Percentiles rank a stretch among this genome's conserved stretches.
Conservation (phyloP, 2,797 vertebrate species). For the Bothrops alternatus region DNA sequence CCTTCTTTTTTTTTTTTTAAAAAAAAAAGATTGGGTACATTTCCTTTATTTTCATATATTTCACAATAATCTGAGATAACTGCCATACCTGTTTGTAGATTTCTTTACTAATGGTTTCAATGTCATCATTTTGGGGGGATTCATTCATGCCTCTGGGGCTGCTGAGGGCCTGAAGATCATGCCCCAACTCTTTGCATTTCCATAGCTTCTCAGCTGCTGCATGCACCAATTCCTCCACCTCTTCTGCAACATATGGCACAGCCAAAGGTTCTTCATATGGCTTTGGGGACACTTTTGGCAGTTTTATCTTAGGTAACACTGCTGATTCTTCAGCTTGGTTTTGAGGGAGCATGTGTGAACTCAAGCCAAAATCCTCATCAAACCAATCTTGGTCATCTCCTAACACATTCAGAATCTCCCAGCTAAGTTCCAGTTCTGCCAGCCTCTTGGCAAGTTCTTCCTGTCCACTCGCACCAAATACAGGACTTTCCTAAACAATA, state of each 20-base stretch:
- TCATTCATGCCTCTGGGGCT: slow-evolving; percentile 71
- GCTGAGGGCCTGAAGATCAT: slow-evolving; percentile 68
- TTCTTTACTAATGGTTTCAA: slow-evolving; percentile 78
- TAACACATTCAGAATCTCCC: slow-evolving; percentile 83
- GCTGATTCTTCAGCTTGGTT: slow-evolving; percentile 76
- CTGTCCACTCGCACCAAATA: slow-evolving; percentile 87
- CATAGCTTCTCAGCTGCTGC: slow-evolving; percentile 86
- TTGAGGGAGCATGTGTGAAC: slow-evolving; percentile 83
- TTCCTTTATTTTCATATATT: neutral
- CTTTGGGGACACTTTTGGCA: slow-evolving; percentile 74
- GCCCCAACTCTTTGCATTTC: slow-evolving; percentile 80
- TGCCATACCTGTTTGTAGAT: slow-evolving; percentile 86
- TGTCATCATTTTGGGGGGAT: slow-evolving; percentile 71
- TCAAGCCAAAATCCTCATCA: slow-evolving; percentile 97
- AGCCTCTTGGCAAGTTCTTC: slow-evolving; percentile 92
- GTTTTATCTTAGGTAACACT: slow-evolving; percentile 69
- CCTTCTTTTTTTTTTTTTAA: too few species aligned
- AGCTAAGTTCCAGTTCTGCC: slow-evolving; percentile 89
- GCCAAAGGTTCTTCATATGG: slow-evolving; percentile 84
- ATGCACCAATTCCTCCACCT: slow-evolving; percentile 87
- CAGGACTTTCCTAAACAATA: slow-evolving; percentile 84
- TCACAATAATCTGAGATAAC: neutral
- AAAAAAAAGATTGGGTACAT: neutral
- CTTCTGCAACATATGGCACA: slow-evolving; percentile 82
- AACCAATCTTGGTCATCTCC: slow-evolving; percentile 98